These are phyloP conservation scores for Antrozous pallidus DNA, from an alignment of 2,797 vertebrate genomes.

Conservation along the genomic window DNA sequence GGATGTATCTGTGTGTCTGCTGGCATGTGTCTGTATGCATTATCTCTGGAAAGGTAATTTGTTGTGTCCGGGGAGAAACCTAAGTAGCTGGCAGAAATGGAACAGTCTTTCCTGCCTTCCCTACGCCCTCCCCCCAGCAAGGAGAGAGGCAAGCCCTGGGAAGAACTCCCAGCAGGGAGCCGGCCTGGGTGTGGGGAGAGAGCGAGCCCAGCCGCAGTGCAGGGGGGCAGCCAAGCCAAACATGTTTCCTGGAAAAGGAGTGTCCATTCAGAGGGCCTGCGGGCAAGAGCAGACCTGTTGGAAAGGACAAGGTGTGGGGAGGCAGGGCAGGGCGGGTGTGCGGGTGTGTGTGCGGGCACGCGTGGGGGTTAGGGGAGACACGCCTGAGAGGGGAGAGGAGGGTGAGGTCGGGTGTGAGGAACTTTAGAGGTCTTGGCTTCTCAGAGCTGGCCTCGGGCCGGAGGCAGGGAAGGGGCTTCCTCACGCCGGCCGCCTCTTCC, in stretches of 20 bases:
- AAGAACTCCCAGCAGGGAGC: background rate
- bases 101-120: background rate
- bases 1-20: background rate
- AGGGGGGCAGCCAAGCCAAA: background rate
- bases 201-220: background rate
- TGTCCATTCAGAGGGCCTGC: background rate
- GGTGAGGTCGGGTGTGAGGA: background rate
- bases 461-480: background rate
- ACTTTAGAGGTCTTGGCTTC: background rate
- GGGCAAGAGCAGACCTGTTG: background rate
- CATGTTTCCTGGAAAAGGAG: background rate
- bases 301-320: background rate
- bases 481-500: background rate
- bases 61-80: background rate
- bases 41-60: background rate
- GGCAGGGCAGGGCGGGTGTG: background rate
- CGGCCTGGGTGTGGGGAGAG: background rate
- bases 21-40: background rate
- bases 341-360: fast-evolving
- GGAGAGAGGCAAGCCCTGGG: background rate
- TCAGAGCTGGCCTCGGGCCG: background rate
- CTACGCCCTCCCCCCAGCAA: background rate
- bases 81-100: background rate
- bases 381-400: background rate
- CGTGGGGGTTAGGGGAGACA: background rate